Base-by-base conservation (phyloP, 2,113 vertebrate genomes). In the Diglossa brunneiventris region DNA sequence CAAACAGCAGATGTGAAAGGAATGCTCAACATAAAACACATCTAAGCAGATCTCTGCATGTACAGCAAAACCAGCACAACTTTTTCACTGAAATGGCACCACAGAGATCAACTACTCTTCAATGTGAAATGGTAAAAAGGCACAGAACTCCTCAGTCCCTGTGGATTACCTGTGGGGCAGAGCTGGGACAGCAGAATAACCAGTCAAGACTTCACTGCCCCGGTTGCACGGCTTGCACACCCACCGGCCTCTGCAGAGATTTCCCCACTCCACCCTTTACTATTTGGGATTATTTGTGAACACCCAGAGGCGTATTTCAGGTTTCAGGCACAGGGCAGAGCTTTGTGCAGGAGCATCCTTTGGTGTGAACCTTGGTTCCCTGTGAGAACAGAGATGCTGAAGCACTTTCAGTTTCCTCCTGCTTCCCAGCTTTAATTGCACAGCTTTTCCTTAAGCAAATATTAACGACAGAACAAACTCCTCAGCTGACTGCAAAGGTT, bases 381-480 rank as follows among this genome's bases (percentile, higher is more conserved):
- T 20, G 15, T 3, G 26, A 81, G 61, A 23, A 17, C 23, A 42
- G 50, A 0, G 0, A 31, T 13, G 49, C 77, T 85, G 50, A 35
- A 84, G 13, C 49, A 83, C 46, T 42, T 81, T n/a, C 33, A 15
- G 33, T 31, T 56, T 66, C 19, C 63, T 88, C 89, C 64, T 52
- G 75, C 85, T 95, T 55, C 93, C 62, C 69, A 37, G 73, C 31
- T 89, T 69, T 83, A 55, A 93, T 23, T 83, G 58, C 33, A 69
- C 62, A 84, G 63, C 46, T 94, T 89, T 68, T 66, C 72, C 91
- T 94, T 94, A 53, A 93, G 74, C 94, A 97, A 97, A 97, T 66
- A 96, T 74, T 77, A 96, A 91, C 3, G 12, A 84, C 75, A 93
- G 73, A 80, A 82, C 61, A 87, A 97, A 97, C 52, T 90, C 91